A percentile compares a stretch with the other conserved stretches of the same genome.
These are phyloP conservation scores for Shargacucullia verbasci DNA, from an alignment of 2,888 invertebrate species.

Conservation along the genomic window DNA sequence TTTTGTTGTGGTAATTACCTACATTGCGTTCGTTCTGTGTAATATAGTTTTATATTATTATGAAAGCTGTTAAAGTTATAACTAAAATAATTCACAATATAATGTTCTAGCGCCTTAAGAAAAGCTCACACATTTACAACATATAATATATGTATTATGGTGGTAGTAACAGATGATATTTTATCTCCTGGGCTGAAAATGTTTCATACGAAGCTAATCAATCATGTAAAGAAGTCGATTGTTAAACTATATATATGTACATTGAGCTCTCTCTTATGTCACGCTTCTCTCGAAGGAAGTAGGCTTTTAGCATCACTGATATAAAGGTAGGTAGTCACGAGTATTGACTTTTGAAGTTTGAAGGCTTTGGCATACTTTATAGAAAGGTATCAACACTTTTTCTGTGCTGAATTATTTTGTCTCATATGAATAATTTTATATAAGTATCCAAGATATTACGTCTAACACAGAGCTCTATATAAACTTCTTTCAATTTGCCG, in stretches of 20 bases:
- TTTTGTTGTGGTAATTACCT: conserved; percentile 47
- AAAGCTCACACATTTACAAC: conserved; percentile 8
- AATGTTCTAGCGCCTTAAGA: conserved; percentile 8
- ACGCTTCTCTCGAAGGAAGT: conserved; percentile 14
- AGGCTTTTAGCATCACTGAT: conserved; percentile 13
- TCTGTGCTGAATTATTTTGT: no score
- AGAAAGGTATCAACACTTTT: no score
- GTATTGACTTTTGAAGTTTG: not conserved
- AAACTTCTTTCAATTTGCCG: no score
- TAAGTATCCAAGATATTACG: no score
- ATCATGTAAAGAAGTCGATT: conserved; percentile 39
- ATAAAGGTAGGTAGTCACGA: not conserved
- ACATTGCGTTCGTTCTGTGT: conserved; percentile 22
- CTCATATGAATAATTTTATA: not conserved
- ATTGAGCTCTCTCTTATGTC: conserved; percentile 25
- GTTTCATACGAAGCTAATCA: conserved; percentile 18
- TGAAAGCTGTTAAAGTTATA: conserved; percentile 27
- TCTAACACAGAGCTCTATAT: no score
- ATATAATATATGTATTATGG: conserved; percentile 2
- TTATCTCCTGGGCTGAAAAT: no score
- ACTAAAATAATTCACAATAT: conserved; percentile 6
- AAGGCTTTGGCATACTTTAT: no score
- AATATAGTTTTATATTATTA: conserved; percentile 26
- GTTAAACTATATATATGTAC: conserved; percentile 32
- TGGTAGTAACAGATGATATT: no score